Base-by-base conservation (phyloP, 1,140 invertebrate genomes). In the Laupala kohalensis region DNA sequence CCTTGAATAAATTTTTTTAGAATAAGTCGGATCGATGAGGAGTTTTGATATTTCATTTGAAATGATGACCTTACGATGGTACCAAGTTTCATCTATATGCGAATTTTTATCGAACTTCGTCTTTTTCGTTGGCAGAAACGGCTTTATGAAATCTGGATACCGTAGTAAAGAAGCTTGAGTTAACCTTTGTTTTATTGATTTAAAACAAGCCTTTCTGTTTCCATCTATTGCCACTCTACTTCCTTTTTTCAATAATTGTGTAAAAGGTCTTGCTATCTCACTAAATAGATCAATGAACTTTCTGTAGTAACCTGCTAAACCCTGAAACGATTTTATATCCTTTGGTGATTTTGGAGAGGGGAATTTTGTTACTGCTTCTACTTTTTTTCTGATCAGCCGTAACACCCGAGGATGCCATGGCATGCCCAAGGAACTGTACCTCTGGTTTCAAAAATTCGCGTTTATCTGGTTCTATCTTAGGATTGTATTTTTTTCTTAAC, bases 401-500 rank as follows among this genome's bases (percentile, higher is more conserved):
- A 13, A 79, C 73, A 37, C 76, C 75, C 0, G 72, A 24, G 6
- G 71, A 19, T 2, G 75, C 53, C 13, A 78, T 73, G 12, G 77
- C 37, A 69, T 78, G 76, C 62, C 78, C 76, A 25, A 78, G 70
- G 67, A 77, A 78, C n/a, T 23, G 30, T 5, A 77, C 69, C 75
- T 76, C 75, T 15, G 15, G 23, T 9, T 71, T n/a, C 1, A 78
- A 80, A 72, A 77, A 77, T 72, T 74, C 67, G 67, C 76, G 77
- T 73, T 79, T 79, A 13, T 76, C 75, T 4, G 76, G 75, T 69
- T 80, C 75, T 3, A 79, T 37, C 72, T 75, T 76, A 15, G 15
- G 6, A 13, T 69, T 67, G 28, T 69, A 37, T 23, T 53, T 23
- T 24, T n/a, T n/a, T n/a, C 71, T 24, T 19, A 78, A 64, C 70